Percentiles rank a stretch among this genome's conserved stretches.
These are phyloP conservation scores for Addax nasomaculatus DNA, from an alignment of 2,113 vertebrate species.

Conservation along the genomic window DNA sequence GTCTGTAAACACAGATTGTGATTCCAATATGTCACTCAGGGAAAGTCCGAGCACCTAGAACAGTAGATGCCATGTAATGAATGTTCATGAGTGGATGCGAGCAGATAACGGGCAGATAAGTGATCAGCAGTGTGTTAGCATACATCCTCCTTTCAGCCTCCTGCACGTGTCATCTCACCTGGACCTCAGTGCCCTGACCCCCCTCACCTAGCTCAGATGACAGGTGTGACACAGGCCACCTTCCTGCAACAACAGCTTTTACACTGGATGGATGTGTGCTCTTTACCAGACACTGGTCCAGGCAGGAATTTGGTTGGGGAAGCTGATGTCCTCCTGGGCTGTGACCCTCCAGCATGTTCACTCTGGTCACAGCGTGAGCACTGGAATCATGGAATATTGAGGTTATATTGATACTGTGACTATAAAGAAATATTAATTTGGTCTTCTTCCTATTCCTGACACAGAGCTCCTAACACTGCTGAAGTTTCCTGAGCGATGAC, in stretches of 20 bases:
- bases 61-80: neutral
- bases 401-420: neutral
- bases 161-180: neutral
- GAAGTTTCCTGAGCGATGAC: neutral
- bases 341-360: neutral
- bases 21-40: neutral
- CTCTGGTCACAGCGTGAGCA: neutral
- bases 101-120: neutral
- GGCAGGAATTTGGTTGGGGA: neutral
- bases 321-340: neutral
- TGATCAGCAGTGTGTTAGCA: neutral
- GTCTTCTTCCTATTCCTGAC: neutral
- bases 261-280: accelerated
- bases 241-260: neutral
- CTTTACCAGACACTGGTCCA: neutral
- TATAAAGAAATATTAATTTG: neutral
- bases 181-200: neutral
- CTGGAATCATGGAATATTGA: neutral
- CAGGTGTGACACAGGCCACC: neutral
- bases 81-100: neutral
- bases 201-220: neutral
- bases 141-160: neutral
- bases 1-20: neutral
- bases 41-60: neutral
- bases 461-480: neutral